Evolutionary conservation across 2,113 vertebrate genomes (phyloP), one percentile per base, ranked within the genome.

Genomic region (Mesoclemmys tuberculata): DNA sequence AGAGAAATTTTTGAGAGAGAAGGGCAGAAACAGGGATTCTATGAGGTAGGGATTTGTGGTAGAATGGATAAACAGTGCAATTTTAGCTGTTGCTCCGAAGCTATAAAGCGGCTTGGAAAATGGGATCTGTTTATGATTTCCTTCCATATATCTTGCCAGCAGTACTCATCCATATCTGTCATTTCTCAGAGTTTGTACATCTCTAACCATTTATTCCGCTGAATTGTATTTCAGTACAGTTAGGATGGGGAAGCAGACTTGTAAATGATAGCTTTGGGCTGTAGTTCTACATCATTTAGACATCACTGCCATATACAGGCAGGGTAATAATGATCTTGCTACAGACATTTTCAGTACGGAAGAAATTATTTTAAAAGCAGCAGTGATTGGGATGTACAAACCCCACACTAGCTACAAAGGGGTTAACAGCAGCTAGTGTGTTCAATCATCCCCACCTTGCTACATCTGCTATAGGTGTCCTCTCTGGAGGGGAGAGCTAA

Each of bases 121-220:
- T 96, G 93, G 8, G 75, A 91, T 91, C 56, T 97, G 49, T 95
- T 96, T 97, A 10, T 92, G 48, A 18, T 96, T 97, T 96, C 97
- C 96, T 93, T 96, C 95, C 95, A 97, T 97, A 92, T 96, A 96
- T 97, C 95, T 97, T 96, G 89, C 92, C 90, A 95, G 85, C 93
- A 97, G 92, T 96, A 94, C 95, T 96, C 96, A 96, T 97, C 95
- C 95, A 96, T 96, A 97, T 95, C 93, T 97, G 96, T 97, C 96
- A 96, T 97, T 95, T 97, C 96, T 95, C 95, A 87, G 87, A 92
- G 90, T 27, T 96, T 90, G 96, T 89, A 85, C 88, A 88, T 87
- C 85, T 93, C 84, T 87, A 83, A 71, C 54, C 93, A 89, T 95
- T 97, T 94, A 84, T 94, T 97, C 94, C 96, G 68, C 84, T 89